Evolutionary conservation across 1,140 invertebrate genomes (phyloP).

Genomic region (Drosophila baimaii): DNA sequence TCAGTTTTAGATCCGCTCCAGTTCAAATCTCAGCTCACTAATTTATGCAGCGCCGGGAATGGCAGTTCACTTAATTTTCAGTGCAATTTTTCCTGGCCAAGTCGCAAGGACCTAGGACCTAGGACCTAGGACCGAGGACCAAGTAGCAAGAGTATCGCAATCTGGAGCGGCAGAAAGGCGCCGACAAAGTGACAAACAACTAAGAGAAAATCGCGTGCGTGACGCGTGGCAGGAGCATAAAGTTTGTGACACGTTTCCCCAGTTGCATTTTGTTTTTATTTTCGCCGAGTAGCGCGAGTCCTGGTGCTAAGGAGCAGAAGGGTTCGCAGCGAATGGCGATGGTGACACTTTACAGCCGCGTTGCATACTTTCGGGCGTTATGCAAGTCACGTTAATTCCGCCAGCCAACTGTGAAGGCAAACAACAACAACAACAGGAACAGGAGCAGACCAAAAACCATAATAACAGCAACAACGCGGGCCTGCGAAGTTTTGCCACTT

Average conservation of each 20-base stretch:
- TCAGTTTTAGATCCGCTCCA: conserved; percentile 23
- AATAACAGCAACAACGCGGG: conserved; percentile 17
- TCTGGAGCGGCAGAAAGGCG: conserved; percentile 32
- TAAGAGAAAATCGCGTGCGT: conserved; percentile 82
- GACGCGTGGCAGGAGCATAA: conserved; percentile 79
- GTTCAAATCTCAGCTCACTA: conserved; percentile 59
- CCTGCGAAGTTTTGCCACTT: conserved; percentile 64
- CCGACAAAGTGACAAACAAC: conserved; percentile 79
- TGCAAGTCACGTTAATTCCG: conserved; percentile 80
- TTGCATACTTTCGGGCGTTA: conserved; percentile 76
- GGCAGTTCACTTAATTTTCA: conserved; percentile 76
- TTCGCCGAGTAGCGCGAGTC: conserved; percentile 28
- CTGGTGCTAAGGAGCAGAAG: conserved; percentile 56
- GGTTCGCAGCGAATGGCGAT: conserved; percentile 53
- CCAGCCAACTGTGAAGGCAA: conserved; percentile 73
- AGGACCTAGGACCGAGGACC: not conserved
- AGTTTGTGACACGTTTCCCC: conserved; percentile 80
- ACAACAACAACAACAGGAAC: conserved; percentile 37
- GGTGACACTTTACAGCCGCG: conserved; percentile 76
- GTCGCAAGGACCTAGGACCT: conserved; percentile 28
- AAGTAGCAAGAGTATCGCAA: not conserved
- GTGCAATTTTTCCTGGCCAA: conserved; percentile 65
- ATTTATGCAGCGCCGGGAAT: conserved; percentile 65
- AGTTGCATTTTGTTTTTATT: conserved; percentile 75
- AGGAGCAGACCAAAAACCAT: conserved; percentile 14